Evolutionary conservation across 2,888 invertebrate genomes (phyloP).

Genomic region (Crioceris asparagi): DNA sequence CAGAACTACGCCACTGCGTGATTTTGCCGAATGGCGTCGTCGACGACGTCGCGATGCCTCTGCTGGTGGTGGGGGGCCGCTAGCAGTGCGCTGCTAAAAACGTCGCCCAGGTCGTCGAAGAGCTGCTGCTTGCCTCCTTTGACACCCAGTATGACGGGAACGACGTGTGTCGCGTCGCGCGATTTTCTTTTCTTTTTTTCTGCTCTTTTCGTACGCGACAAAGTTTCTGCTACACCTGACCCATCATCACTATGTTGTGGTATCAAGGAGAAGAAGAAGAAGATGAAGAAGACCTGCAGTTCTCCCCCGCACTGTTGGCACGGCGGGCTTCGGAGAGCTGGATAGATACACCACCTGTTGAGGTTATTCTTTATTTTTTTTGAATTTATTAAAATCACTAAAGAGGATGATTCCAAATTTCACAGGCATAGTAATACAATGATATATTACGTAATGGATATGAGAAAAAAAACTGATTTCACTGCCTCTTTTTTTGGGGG

Average conservation of each 20-base stretch:
- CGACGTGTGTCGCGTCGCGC: not conserved
- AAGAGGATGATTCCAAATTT: not conserved
- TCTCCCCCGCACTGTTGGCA: constrained; percentile 78
- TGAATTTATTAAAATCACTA: not conserved
- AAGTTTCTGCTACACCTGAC: too few species aligned
- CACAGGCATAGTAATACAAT: not conserved
- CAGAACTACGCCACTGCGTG: too few species aligned
- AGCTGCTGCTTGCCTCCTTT: not conserved
- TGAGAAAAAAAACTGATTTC: too few species aligned
- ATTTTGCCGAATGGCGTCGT: too few species aligned
- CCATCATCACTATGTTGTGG: constrained; percentile 64
- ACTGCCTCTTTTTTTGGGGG: too few species aligned
- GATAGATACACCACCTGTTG: constrained; percentile 79
- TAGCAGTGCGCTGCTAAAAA: not conserved
- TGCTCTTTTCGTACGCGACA: too few species aligned
- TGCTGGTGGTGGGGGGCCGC: too few species aligned
- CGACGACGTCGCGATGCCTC: too few species aligned
- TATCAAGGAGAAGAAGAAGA: constrained; percentile 75
- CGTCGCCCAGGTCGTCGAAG: not conserved
- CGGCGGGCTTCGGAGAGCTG: constrained; percentile 80
- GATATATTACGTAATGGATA: too few species aligned
- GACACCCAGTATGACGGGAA: not conserved
- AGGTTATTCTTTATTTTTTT: constrained; percentile 44
- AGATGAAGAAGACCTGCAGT: constrained; percentile 77
- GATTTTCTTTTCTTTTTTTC: too few species aligned